Percentiles rank a stretch among this genome's conserved stretches.
Conservation (phyloP, 2,113 vertebrate genomes). For the Telmatochromis sp. region DNA sequence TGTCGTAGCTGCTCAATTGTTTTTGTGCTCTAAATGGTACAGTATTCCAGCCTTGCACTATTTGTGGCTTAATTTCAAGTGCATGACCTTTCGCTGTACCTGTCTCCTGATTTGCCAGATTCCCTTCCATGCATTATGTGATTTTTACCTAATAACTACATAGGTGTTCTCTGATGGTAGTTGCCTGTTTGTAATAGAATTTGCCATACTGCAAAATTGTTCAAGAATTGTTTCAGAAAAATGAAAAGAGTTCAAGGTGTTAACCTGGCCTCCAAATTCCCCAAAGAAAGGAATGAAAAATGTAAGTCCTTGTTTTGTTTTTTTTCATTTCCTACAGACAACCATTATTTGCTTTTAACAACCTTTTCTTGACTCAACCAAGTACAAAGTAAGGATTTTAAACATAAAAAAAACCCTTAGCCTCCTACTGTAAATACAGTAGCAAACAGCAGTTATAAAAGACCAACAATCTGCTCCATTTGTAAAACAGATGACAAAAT, state of each 20-base stretch:
- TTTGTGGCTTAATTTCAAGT: not conserved
- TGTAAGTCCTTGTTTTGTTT: not conserved
- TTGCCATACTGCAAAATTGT: not conserved
- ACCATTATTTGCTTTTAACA: not conserved
- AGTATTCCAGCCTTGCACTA: not conserved
- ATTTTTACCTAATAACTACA: not conserved
- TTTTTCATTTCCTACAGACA: not conserved
- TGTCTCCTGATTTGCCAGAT: not conserved
- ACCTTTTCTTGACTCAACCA: not conserved
- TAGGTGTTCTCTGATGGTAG: not conserved
- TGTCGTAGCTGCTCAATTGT: not conserved
- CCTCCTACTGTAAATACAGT: not conserved
- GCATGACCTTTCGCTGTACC: not conserved
- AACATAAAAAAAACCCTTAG: not conserved
- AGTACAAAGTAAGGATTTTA: not conserved
- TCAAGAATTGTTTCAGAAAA: not conserved
- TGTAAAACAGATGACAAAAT: not conserved
- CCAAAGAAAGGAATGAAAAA: not conserved
- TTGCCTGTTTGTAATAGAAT: not conserved
- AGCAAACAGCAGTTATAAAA: not conserved
- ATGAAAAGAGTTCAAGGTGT: not conserved
- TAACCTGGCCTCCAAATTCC: not conserved
- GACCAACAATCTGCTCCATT: not conserved
- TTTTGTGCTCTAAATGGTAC: not conserved
- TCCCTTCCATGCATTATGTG: not conserved